phyloP scores from a whole-genome alignment of 2,113 vertebrate genomes.

The Salvelinus alpinus region DNA sequence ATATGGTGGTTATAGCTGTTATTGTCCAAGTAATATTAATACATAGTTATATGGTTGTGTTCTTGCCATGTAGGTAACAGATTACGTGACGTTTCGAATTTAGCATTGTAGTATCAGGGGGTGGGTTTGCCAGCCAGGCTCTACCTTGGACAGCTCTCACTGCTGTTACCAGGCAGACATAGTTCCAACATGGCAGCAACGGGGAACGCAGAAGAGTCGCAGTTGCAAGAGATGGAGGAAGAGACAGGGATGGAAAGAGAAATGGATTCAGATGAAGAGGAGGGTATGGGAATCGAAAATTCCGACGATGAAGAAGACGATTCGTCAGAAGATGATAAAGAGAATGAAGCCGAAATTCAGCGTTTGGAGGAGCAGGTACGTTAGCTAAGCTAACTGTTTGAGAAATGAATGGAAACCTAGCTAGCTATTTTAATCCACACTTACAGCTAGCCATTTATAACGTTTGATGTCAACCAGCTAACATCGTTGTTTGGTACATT shows the following conservation, averaged over 20 bases:
- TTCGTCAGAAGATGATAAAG: slow-evolving; percentile 89
- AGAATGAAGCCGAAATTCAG: slow-evolving; percentile 94
- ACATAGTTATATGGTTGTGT: too few species aligned
- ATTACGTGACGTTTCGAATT: too few species aligned
- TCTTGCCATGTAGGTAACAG: too few species aligned
- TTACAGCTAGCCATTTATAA: too few species aligned
- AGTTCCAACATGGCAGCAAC: slow-evolving; percentile 76
- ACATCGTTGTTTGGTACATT: not conserved
- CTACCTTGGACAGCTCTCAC: slow-evolving; percentile 9
- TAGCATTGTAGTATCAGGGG: too few species aligned
- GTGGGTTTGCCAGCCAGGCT: too few species aligned
- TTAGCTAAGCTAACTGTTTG: slow-evolving; percentile 12
- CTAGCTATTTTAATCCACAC: not conserved
- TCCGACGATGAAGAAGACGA: slow-evolving; percentile 80
- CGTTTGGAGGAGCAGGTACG: slow-evolving; percentile 92
- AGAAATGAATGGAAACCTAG: slow-evolving; percentile 2
- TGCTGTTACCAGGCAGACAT: slow-evolving; percentile 73
- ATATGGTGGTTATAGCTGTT: too few species aligned
- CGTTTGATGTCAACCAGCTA: too few species aligned
- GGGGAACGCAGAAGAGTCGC: slow-evolving; percentile 71
- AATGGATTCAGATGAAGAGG: slow-evolving; percentile 74
- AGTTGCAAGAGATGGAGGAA: slow-evolving; percentile 76
- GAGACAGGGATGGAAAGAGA: slow-evolving; percentile 69
- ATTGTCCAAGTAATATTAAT: too few species aligned
- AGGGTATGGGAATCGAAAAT: slow-evolving; percentile 72